Base-by-base conservation (phyloP, 2,888 invertebrate species). In the Panzeria rudis region DNA sequence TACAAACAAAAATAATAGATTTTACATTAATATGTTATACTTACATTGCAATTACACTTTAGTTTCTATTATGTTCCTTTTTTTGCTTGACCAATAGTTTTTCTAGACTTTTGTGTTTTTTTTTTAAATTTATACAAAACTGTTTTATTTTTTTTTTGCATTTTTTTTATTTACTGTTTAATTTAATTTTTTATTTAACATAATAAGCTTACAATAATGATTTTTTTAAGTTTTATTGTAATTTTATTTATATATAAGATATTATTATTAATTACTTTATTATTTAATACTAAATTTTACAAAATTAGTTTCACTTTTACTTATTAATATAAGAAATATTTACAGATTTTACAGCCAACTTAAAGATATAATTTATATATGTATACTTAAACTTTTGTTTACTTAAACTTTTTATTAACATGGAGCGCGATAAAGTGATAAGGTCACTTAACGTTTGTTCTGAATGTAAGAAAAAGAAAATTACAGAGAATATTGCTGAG, bases 321-420 rank as follows among this genome's bases (percentile, higher is more conserved):
- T 41, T 69, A 20, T 61, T 69, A 64, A 44, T 64, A 20, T 71
- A 29, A 61, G 52, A 61, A 52, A 71, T 85, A 85, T 85, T 75
- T 85, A 85, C 85, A 85, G 69, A 79, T 82, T 85, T 85, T 85
- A 85, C 85, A 85, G 79, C 82, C 82, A 79, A 75, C 85, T 81
- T 85, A 82, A 77, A 44, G 17, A 47, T 62, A 64, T 47, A 32
- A 29, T 84, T 64, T 75, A 41, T 25, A 56, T 35, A 29, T 69
- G 2, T 64, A 20, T 66, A 69, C n/a, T 32, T 54, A 7, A 20
- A 71, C 0, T 25, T 68, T 23, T 68, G 29, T 59, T 59, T 11
- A 64, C 11, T 20, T 52, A 52, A 3, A 6, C 11, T n/a, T 25
- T 69, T 38, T 41, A 2, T 17, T 23, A 15, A 1, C 8, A n/a